Conservation (phyloP, 2,113 vertebrate genomes). For the Corythornis vintsioides region DNA sequence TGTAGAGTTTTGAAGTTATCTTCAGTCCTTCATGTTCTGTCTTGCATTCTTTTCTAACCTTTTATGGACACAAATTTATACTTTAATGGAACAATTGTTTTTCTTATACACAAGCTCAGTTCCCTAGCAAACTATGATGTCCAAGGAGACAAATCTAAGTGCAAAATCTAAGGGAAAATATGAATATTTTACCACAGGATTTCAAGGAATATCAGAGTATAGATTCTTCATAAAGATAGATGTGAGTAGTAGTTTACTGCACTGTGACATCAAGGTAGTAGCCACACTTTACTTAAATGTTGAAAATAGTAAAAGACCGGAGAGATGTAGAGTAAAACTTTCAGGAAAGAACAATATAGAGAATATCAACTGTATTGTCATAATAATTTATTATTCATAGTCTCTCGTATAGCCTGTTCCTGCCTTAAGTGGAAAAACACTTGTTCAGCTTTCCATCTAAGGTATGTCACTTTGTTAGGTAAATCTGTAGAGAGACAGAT, state of each 20-base stretch:
- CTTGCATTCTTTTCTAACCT: not conserved
- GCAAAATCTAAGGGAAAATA: not conserved
- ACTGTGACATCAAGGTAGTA: not conserved
- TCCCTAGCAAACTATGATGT: not conserved
- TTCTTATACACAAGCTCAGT: not conserved
- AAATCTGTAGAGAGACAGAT: not conserved
- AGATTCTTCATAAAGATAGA: not conserved
- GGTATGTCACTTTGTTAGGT: not conserved
- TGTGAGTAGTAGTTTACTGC: rapidly evolving
- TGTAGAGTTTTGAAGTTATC: not conserved
- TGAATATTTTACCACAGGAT: not conserved
- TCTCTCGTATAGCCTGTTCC: not conserved
- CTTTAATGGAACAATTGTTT: not conserved
- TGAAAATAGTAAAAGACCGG: not conserved
- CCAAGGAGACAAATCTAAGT: not conserved
- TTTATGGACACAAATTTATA: not conserved
- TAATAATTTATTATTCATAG: not conserved
- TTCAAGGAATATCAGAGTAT: not conserved
- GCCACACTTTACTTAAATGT: not conserved
- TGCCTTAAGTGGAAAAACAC: not conserved
- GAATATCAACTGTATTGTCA: not conserved
- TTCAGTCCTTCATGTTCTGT: not conserved
- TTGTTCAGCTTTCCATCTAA: not conserved
- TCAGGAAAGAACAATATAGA: not conserved
- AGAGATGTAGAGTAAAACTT: not conserved